These are phyloP conservation scores for Corvus moneduloides DNA, from an alignment of 2,113 vertebrate genomes.

Conservation along the genomic window DNA sequence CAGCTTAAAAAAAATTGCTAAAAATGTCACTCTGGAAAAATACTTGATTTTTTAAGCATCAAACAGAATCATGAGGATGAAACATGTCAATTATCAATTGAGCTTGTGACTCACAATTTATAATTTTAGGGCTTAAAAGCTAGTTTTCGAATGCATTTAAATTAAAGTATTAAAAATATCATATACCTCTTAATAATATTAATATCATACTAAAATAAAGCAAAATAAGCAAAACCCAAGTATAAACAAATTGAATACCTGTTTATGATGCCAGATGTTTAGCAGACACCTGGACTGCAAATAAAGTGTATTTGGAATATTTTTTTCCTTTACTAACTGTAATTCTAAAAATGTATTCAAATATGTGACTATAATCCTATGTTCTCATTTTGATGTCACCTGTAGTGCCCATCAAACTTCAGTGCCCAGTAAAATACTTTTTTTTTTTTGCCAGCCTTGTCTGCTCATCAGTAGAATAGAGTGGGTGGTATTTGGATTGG, in stretches of 20 bases:
- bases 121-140: not conserved
- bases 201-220: not conserved
- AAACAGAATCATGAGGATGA: not conserved
- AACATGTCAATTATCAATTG: not conserved
- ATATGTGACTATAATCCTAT: not conserved
- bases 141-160: not conserved
- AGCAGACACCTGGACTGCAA: not conserved
- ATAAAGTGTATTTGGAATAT: not conserved
- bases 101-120: not conserved
- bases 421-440: not conserved
- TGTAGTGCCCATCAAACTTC: not conserved
- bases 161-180: not conserved
- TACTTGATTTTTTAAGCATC: not conserved
- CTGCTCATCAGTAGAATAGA: not conserved
- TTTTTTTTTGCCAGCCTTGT: not conserved
- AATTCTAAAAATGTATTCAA: not conserved
- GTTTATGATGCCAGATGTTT: not conserved
- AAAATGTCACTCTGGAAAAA: not conserved
- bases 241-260: not conserved
- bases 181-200: not conserved
- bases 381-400: not conserved
- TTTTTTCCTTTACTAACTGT: not conserved
- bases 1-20: not conserved
- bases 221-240: accelerated
- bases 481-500: not conserved